These are phyloP conservation scores for Pocillopora meandrina DNA, from an alignment of 92 coral and sea anemone species.

Conservation along the genomic window DNA sequence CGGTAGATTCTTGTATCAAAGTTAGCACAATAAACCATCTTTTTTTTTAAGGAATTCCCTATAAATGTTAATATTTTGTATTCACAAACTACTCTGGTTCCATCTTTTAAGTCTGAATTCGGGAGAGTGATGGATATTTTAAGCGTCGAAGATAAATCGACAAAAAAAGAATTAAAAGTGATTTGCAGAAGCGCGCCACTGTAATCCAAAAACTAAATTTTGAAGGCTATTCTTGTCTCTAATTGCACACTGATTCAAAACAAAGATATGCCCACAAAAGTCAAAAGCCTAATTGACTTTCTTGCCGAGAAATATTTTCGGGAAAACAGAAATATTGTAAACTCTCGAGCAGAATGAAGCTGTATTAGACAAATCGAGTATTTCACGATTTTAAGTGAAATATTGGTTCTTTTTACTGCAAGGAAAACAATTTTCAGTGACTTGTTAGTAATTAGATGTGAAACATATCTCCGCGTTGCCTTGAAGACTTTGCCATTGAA, in stretches of 20 bases:
- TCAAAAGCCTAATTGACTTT: neutral
- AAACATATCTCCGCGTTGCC: neutral
- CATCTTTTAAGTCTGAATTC: neutral
- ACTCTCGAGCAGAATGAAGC: neutral
- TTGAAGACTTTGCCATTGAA: neutral
- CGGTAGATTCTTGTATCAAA: conserved; percentile 6
- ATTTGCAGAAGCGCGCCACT: neutral
- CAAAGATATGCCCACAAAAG: neutral
- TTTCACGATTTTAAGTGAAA: neutral
- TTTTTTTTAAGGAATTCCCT: neutral
- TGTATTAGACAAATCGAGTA: too few relatives aligned
- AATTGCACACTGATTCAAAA: neutral
- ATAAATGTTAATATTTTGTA: neutral
- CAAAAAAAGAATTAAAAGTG: too few relatives aligned
- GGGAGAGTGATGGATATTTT: too few relatives aligned
- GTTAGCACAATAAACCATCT: conserved; percentile 9
- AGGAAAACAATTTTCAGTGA: neutral
- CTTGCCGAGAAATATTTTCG: neutral
- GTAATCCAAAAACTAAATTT: neutral
- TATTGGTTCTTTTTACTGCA: neutral
- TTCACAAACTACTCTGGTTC: neutral
- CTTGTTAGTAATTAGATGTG: neutral
- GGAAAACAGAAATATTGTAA: neutral
- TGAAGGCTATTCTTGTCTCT: neutral
- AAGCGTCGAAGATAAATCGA: too few relatives aligned